phyloP scores from a whole-genome alignment of 2,888 invertebrate species.

The Xylota sylvarum region DNA sequence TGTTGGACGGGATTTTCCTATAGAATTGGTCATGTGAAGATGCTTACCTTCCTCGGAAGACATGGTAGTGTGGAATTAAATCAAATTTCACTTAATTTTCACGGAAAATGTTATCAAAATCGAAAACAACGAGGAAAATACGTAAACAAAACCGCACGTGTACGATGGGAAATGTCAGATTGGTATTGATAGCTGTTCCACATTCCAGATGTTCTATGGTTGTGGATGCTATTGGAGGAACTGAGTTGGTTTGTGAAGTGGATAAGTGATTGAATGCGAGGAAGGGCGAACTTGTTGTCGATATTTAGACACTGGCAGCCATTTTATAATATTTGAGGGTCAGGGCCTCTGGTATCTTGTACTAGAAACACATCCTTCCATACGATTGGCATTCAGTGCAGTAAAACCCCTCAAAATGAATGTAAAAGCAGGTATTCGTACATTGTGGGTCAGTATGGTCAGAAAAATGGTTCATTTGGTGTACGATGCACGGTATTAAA shows the following conservation, averaged over 20 bases:
- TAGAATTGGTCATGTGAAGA: background rate
- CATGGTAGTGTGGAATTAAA: conserved; percentile 32
- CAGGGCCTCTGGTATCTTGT: too few relatives aligned
- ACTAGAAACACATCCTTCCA: too few relatives aligned
- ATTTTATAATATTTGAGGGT: too few relatives aligned
- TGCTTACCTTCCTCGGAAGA: conserved; percentile 67
- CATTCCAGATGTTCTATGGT: conserved; percentile 20
- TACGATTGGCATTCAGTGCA: too few relatives aligned
- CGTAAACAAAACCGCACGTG: conserved; percentile 71
- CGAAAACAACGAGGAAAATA: background rate
- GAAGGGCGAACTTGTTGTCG: too few relatives aligned
- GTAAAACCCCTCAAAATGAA: too few relatives aligned
- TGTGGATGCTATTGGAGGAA: conserved; percentile 15
- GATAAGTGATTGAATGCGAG: background rate
- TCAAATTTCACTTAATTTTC: conserved; percentile 18
- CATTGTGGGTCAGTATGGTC: too few relatives aligned
- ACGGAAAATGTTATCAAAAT: background rate
- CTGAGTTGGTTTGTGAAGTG: conserved; percentile 8
- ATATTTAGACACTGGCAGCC: too few relatives aligned
- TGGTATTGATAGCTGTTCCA: conserved; percentile 46
- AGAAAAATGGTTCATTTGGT: too few relatives aligned
- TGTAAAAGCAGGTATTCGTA: too few relatives aligned
- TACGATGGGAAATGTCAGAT: conserved; percentile 46
- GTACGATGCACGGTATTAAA: too few relatives aligned
- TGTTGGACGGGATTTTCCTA: background rate